phyloP scores from a whole-genome alignment of 1,140 invertebrate genomes.

The Brachionus rotundiformis region DNA sequence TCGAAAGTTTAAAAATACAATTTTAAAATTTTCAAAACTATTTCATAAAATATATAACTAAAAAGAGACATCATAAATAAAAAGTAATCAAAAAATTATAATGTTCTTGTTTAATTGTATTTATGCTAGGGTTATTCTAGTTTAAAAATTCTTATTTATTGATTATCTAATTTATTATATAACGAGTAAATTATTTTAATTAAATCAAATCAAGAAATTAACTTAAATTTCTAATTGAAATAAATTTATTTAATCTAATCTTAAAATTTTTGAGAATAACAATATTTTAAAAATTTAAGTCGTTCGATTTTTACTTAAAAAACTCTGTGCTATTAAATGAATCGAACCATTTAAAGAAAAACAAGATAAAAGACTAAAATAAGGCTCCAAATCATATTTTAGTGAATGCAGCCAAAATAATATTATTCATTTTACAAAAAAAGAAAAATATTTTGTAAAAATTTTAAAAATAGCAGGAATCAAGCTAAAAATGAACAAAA shows the following conservation, averaged over 20 bases:
- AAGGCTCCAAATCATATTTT: neutral
- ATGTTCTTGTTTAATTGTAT: too few species aligned
- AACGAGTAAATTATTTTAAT: too few species aligned
- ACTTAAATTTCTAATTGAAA: too few species aligned
- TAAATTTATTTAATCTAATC: neutral
- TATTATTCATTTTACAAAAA: neutral
- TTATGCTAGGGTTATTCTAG: too few species aligned
- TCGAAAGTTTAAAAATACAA: too few species aligned
- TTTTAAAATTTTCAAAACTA: too few species aligned
- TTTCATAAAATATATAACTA: too few species aligned
- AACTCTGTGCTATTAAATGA: neutral
- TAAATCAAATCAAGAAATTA: too few species aligned
- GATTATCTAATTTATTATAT: too few species aligned
- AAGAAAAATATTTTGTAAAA: neutral
- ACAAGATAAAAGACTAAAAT: neutral
- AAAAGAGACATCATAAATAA: too few species aligned
- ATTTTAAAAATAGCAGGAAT: conserved; percentile 28
- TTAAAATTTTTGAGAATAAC: neutral
- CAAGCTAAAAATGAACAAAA: neutral
- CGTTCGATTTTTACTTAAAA: conserved; percentile 2
- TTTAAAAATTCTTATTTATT: too few species aligned
- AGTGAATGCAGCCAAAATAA: neutral
- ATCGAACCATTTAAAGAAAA: neutral
- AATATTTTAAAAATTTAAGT: conserved; percentile 2
- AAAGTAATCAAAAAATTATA: too few species aligned